Base-by-base conservation (phyloP, 2,888 invertebrate species). In the Fragum fragum region DNA sequence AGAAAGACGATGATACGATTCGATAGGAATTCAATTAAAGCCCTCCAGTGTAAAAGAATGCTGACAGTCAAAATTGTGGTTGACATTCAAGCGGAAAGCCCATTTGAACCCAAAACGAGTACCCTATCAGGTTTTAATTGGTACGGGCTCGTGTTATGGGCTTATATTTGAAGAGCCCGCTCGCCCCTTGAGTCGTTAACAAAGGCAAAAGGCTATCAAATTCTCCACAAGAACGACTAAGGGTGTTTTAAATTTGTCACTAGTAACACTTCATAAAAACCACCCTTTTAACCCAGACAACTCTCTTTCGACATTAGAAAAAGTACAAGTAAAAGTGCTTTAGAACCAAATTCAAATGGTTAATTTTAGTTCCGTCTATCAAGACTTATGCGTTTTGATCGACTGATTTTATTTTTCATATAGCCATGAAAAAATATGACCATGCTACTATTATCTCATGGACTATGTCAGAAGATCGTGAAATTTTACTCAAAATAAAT, bases 121-220 rank as follows among this genome's bases (percentile, higher is more conserved):
- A 66, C 42, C 66, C 66, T 39, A 59, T 61, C 59, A 47, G 42
- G 26, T 47, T 75, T 78, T 84, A 84, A 84, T 84, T 84, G 80
- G 73, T 63, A 63, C 53, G 70, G 78, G 78, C 80, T 84, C 84
- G 80, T 75, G 80, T 84, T 68, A 42, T 57, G 57, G 69, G 78
- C 77, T 73, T 63, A 71, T 69, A 52, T 66, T 21, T 63, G 63
- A 63, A 63, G 63, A n/a, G 66, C 66, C 26, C 26, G 26, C 21
- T 42, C 26, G 36, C 32, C 70, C 26, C 39, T 29, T 36, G 36
- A 26, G 57, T 55, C 71, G 53, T 29, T 61, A 59, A 83, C 73
- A 76, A 76, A 76, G 61, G 76, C 18, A 61, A 73, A 85, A 73
- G 70, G 77, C 73, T 85, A 85, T 85, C 85, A 80, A 75, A 76